phyloP scores from a whole-genome alignment of 2,113 vertebrate species.

The Dasyprocta punctata region DNA sequence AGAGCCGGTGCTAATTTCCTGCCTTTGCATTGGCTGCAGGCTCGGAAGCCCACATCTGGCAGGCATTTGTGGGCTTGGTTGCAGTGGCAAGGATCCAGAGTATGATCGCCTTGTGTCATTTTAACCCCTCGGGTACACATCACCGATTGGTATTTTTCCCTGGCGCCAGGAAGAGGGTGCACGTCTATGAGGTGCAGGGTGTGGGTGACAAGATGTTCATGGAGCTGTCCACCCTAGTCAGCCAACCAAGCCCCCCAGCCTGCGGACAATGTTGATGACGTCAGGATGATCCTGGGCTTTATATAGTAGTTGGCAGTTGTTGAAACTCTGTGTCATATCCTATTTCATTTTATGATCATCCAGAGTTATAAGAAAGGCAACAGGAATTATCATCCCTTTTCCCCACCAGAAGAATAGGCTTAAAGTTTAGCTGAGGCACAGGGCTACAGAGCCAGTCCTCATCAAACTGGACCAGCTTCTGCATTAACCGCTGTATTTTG shows the following conservation, averaged over 20 bases:
- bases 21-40: background rate
- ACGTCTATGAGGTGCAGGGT: background rate
- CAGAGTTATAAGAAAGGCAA: background rate
- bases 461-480: fast-evolving
- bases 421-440: background rate
- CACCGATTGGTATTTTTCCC: background rate
- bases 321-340: constrained; percentile 12
- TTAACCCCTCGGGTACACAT: background rate
- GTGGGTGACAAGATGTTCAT: background rate
- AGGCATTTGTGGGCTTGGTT: background rate
- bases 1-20: constrained; percentile 61
- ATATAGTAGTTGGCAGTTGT: background rate
- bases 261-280: background rate
- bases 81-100: background rate
- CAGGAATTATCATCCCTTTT: background rate
- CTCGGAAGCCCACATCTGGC: constrained; percentile 13
- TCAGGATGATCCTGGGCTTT: background rate
- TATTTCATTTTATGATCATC: background rate
- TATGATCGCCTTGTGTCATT: constrained; percentile 5
- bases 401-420: constrained; percentile 26
- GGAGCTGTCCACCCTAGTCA: background rate
- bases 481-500: too few relatives aligned
- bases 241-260: background rate
- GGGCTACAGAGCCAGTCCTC: background rate
- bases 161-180: constrained; percentile 27